Base-by-base conservation (phyloP, 2,888 invertebrate genomes). In the Lutraria lutraria region DNA sequence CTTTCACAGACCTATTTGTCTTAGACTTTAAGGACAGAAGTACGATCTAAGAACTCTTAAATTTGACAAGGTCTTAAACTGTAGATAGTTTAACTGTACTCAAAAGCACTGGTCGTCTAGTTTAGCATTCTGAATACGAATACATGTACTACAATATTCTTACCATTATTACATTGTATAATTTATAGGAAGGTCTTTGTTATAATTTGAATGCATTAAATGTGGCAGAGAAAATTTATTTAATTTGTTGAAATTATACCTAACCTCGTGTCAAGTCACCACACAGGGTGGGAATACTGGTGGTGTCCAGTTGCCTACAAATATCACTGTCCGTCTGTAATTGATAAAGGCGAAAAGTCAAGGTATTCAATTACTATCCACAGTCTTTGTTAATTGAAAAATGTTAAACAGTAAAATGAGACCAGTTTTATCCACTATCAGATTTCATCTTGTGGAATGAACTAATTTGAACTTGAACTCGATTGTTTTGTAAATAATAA, bases 351-450 rank as follows among this genome's bases (percentile, higher is more conserved):
- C 25, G 63, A 68, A 68, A 12, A 25, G 13, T n/a, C n/a, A 25
- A 0, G 25, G 63, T 25, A 25, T 68, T 25, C n/a, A 25, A 8
- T 68, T 68, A n/a, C 63, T 6, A 25, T 1, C 25, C 25, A 68
- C 25, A 25, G 63, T 68, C 25, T 68, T 68, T 25, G 63, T 68
- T 68, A 68, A 68, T 68, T 68, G 63, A 68, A 68, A 60, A 68
- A 68, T 25, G 63, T 68, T 12, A 25, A n/a, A 3, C 12, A 25
- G 25, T 68, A 68, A 25, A 68, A 0, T n/a, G 63, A 21, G 63
- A 68, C 25, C 3, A 25, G n/a, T 6, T 25, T n/a, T 68, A 68
- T 68, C 63, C n/a, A 25, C n/a, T 68, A 68, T 68, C 63, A 68
- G 63, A 68, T 68, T 68, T 68, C 63, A 68, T 0, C 25, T 25